Percentiles rank a stretch among this genome's conserved stretches.
phyloP scores from a whole-genome alignment of 1,140 invertebrate species.

The Heliconius melpomene region DNA sequence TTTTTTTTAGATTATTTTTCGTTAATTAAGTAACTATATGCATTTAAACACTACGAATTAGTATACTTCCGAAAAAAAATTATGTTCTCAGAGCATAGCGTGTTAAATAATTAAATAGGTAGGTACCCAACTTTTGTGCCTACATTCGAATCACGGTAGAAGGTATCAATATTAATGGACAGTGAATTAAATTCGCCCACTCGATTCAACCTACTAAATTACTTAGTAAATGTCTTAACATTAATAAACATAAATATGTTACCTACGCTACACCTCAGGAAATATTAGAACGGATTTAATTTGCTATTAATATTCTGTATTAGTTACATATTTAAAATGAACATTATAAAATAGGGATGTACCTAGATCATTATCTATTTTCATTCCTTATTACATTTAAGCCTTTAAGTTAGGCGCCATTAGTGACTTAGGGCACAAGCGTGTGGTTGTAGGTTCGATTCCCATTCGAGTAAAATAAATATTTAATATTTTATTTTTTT shows the following conservation, averaged over 20 bases:
- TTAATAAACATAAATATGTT: slow-evolving; percentile 24
- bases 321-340: not conserved
- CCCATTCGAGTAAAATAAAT: too few relatives aligned
- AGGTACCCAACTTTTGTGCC: too few relatives aligned
- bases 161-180: slow-evolving; percentile 9
- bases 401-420: not conserved
- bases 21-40: too few relatives aligned
- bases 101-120: too few relatives aligned
- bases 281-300: not conserved
- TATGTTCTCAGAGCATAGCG: too few relatives aligned
- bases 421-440: not conserved
- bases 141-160: too few relatives aligned
- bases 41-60: too few relatives aligned
- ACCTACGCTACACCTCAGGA: not conserved
- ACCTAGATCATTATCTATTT: not conserved
- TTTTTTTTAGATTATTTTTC: too few relatives aligned
- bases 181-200: slow-evolving; percentile 31
- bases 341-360: not conserved
- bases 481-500: too few relatives aligned
- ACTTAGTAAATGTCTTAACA: slow-evolving; percentile 17
- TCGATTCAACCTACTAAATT: slow-evolving; percentile 21
- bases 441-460: too few relatives aligned
- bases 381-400: not conserved
- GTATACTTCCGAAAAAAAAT: too few relatives aligned
- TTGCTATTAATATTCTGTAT: slow-evolving; percentile 1